Evolutionary conservation across 2,797 vertebrate genomes (phyloP), one percentile per base, ranked within the genome.

Genomic region (Gorsachius magnificus): DNA sequence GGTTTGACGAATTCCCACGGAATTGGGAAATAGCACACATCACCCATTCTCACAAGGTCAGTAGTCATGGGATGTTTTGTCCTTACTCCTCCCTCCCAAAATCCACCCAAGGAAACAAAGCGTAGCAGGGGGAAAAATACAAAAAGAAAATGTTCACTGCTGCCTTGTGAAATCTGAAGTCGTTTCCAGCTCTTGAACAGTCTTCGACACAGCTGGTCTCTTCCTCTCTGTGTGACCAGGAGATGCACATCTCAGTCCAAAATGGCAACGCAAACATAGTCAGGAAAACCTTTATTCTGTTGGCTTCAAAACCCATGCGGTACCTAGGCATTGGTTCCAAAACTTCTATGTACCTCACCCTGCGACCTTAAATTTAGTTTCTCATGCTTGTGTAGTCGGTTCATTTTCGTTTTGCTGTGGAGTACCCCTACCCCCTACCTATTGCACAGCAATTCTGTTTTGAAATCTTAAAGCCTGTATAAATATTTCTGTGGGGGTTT

Each of bases 91-190:
- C 53, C 24, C 13, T 65, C 18, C 70, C 72, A 22, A 89, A 94
- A 95, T 50, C 29, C 41, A 75, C 24, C 10, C 29, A 56, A 90
- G 51, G 28, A 90, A 89, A 92, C 9, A 84, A 94, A 76, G 69
- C 11, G 35, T 6, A 16, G 16, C 6, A 4, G 14, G 21, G 14
- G 6, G 3, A 0, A 11, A 29, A 36, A 3, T 1, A 2, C 10
- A 63, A 64, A 48, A 4, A 88, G 25, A 76, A 85, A 82, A 86
- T 9, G 4, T 38, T 82, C 11, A 2, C 71, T 76, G 19, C 35
- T 56, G 46, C 70, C 28, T 74, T 60, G 20, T 70, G 75, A 60
- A 48, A 90, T 41, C 29, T 50, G 12, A 72, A 87, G 41, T 54
- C 1, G 4, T 76, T 94, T 93, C 63, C 51, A 72, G 63, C 16